These are phyloP conservation scores for Punctoribates punctum DNA, from an alignment of 2,888 invertebrate species.

Conservation along the genomic window DNA sequence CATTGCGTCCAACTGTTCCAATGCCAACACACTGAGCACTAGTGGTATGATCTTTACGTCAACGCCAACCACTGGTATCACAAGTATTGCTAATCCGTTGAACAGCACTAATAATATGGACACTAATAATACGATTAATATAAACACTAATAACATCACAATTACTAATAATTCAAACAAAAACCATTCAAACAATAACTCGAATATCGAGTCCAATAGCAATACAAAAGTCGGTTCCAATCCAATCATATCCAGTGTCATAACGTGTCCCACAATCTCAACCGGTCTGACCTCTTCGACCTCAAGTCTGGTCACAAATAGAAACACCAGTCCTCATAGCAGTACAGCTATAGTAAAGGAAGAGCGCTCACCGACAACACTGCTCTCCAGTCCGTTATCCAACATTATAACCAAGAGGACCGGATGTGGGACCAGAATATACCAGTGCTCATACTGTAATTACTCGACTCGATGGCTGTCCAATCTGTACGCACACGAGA, in stretches of 20 bases:
- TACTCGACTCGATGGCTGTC: slow-evolving; percentile 85
- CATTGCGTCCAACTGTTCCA: slow-evolving; percentile 19
- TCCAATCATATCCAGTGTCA: slow-evolving; percentile 5
- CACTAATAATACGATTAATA: slow-evolving; percentile 37
- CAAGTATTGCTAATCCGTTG: slow-evolving; percentile 31
- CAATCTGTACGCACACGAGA: slow-evolving; percentile 85
- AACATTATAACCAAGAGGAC: slow-evolving; percentile 29
- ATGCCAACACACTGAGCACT: slow-evolving; percentile 15
- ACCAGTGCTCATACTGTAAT: slow-evolving; percentile 83
- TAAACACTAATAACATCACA: slow-evolving; percentile 28
- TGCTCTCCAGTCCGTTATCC: background rate
- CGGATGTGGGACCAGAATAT: slow-evolving; percentile 61
- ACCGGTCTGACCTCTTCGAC: slow-evolving; percentile 11
- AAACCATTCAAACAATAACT: background rate
- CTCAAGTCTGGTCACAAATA: slow-evolving; percentile 1
- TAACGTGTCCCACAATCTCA: slow-evolving; percentile 27
- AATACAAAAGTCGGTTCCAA: slow-evolving; percentile 10
- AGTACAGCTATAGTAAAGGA: slow-evolving; percentile 25
- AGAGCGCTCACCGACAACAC: background rate
- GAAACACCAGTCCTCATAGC: background rate
- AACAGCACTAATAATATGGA: slow-evolving; percentile 28
- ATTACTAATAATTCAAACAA: slow-evolving; percentile 25
- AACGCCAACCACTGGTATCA: slow-evolving; percentile 16
- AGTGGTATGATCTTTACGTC: slow-evolving; percentile 15
- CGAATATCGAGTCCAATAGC: background rate